These are phyloP conservation scores for Prosapia bicincta DNA, from an alignment of 2,888 invertebrate genomes.

Conservation along the genomic window DNA sequence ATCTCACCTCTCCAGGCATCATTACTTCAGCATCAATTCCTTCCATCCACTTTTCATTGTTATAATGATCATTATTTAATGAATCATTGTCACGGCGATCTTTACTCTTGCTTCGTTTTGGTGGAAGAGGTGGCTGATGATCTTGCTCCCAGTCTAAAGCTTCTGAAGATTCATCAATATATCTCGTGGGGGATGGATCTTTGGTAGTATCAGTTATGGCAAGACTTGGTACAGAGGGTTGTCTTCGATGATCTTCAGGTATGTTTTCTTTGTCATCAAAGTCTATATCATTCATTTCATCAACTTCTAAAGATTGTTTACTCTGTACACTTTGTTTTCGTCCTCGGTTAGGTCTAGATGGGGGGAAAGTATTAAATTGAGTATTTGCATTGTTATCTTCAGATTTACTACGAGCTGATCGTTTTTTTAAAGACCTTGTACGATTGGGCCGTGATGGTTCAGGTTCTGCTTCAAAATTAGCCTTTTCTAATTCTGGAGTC, in stretches of 20 bases:
- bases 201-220: constrained; percentile 19
- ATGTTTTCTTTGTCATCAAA: constrained; percentile 13
- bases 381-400: constrained; percentile 16
- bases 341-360: constrained; percentile 46
- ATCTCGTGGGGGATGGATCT: constrained; percentile 26
- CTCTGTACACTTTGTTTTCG: constrained; percentile 28
- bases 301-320: constrained; percentile 20
- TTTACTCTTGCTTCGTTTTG: constrained; percentile 39
- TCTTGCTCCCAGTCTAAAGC: constrained; percentile 33
- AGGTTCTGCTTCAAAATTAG: not conserved
- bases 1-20: constrained; percentile 26
- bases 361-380: constrained; percentile 45
- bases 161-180: constrained; percentile 30
- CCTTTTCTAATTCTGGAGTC: constrained; percentile 14
- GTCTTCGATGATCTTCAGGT: constrained; percentile 4
- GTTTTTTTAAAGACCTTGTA: constrained; percentile 28
- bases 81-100: constrained; percentile 30
- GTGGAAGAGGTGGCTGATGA: constrained; percentile 37
- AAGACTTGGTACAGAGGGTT: constrained; percentile 33
- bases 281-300: constrained; percentile 10
- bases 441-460: constrained; percentile 29
- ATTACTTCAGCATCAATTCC: constrained; percentile 20
- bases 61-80: constrained; percentile 19
- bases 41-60: constrained; percentile 29
- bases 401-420: constrained; percentile 22